These are phyloP conservation scores for Seira sanloemensis DNA, from an alignment of 2,888 invertebrate genomes.

Conservation along the genomic window DNA sequence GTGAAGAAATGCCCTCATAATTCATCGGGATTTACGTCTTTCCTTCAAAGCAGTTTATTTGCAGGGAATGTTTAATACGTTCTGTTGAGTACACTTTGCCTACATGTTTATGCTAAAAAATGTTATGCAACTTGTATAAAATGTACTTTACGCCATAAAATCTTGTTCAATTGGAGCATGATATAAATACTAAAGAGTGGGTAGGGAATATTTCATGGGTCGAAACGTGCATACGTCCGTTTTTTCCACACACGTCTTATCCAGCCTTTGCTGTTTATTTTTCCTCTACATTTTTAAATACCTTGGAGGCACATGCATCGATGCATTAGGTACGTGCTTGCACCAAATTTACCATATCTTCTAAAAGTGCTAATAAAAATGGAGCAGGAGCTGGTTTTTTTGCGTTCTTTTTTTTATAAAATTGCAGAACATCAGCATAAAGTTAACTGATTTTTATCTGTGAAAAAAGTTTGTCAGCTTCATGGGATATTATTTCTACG, in stretches of 20 bases:
- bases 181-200: constrained; percentile 1
- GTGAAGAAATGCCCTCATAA: neutral
- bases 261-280: neutral
- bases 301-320: neutral
- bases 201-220: constrained; percentile 1
- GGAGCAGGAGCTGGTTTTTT: constrained; percentile 16
- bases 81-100: neutral
- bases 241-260: neutral
- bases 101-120: neutral
- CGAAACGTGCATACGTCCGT: constrained; percentile 3
- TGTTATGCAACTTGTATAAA: constrained; percentile 1
- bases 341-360: constrained; percentile 4
- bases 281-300: neutral
- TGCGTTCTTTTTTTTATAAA: neutral
- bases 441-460: neutral
- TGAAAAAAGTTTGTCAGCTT: constrained; percentile 10
- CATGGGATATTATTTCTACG: constrained; percentile 6
- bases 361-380: constrained; percentile 9
- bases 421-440: constrained; percentile 10
- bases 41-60: neutral
- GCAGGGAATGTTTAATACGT: neutral
- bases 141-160: neutral
- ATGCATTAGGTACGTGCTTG: constrained; percentile 16
- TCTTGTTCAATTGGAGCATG: constrained; percentile 1
- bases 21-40: constrained; percentile 5